Conservation (phyloP, 53 echinoderm and acorn worm species). For the Pentamera pediparva region DNA sequence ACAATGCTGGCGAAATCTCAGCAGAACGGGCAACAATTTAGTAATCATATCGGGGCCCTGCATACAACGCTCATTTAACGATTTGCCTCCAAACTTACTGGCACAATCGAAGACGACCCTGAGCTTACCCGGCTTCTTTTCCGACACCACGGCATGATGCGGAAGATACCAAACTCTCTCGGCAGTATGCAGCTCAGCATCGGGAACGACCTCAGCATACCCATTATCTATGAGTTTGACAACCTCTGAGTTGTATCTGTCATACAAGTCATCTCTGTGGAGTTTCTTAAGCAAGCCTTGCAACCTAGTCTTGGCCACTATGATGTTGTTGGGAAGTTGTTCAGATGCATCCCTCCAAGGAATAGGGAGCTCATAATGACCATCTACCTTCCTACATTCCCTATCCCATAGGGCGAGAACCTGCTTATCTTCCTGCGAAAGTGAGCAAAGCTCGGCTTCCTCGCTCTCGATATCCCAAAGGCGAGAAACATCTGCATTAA, state of each 20-base stretch:
- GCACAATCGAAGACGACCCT: constrained; percentile 38
- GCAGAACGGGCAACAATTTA: constrained; percentile 6
- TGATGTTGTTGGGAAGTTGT: constrained; percentile 28
- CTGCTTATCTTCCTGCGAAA: constrained; percentile 23
- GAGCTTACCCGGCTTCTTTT: constrained; percentile 31
- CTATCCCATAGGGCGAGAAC: background rate
- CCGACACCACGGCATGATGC: constrained; percentile 22
- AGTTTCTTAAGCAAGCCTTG: constrained; percentile 14
- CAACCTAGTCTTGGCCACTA: constrained; percentile 34
- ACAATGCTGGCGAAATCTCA: constrained; percentile 25
- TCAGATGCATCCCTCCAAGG: constrained; percentile 5
- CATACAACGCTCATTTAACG: constrained; percentile 18
- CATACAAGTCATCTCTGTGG: background rate
- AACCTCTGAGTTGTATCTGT: constrained; percentile 28
- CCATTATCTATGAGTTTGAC: constrained; percentile 14
- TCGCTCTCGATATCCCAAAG: constrained; percentile 41
- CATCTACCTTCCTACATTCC: background rate
- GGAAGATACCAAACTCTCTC: constrained; percentile 48
- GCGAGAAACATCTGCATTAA: background rate
- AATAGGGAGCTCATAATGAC: constrained; percentile 16
- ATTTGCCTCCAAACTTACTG: constrained; percentile 21
- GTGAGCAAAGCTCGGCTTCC: background rate
- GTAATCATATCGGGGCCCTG: constrained; percentile 28
- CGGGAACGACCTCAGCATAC: constrained; percentile 40
- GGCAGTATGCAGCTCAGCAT: background rate